Evolutionary conservation across 2,797 vertebrate species (phyloP), one percentile per base, ranked within the genome.

Genomic region (Ctenochaetus hawaiiensis): DNA sequence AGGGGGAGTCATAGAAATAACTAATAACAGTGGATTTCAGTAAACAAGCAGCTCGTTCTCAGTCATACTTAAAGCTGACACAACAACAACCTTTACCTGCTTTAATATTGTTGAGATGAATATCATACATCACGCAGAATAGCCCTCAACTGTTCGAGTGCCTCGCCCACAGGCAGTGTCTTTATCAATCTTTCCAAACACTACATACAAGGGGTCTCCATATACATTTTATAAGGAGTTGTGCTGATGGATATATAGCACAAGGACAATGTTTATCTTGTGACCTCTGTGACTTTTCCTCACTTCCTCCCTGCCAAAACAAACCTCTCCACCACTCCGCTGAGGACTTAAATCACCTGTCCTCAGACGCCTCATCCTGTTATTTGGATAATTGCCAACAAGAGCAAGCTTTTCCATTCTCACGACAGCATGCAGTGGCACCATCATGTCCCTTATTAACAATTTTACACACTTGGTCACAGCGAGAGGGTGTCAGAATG

Each of bases 381-480:
- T 93, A 93, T 94, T 91, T 91, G 85, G 92, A 94, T 95, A 93
- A 95, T 93, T 93, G 93, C 92, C 89, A 92, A 90, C 90, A 83
- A 93, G 93, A 92, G 88, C 84, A 87, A 87, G 86, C 86, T 87
- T 91, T 90, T 91, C 88, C 86, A 91, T 92, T 91, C 91, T 92
- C 90, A 78, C 86, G 78, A 90, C 87, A 77, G 84, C 91, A 81
- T 81, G 89, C 91, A 82, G 89, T 82, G 72, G 89, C 88, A 88
- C 93, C 91, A 94, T 94, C 93, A 93, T 94, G 93, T 93, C 91
- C 89, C 92, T 93, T 94, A 95, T 96, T 95, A 95, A 92, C 89
- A 93, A 93, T 94, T 95, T 94, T 94, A 93, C 93, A 95, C 93
- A 92, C 92, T 90, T 81, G 92, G 92, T 86, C 86, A 85, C 83